Percentiles rank a stretch among this genome's conserved stretches.
Evolutionary conservation across 2,797 vertebrate species (phyloP).

Genomic region (Scleropages formosus): DNA sequence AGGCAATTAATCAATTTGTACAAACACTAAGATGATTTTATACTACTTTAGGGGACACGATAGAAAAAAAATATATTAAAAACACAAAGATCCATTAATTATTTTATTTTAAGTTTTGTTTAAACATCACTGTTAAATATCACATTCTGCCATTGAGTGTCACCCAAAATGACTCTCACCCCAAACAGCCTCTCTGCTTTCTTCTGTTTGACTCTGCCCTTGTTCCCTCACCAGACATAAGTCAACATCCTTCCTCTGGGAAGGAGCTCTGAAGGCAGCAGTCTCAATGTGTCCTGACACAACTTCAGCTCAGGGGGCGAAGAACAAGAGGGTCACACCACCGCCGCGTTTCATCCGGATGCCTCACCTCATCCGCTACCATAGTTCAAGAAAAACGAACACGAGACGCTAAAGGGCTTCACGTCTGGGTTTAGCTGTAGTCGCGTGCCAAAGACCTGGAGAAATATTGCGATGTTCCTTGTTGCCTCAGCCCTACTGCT

Average conservation of each 20-base stretch:
- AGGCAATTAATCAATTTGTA: too few relatives aligned
- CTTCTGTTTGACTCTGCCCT: slow-evolving; percentile 3
- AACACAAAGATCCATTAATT: background rate
- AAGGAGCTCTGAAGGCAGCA: background rate
- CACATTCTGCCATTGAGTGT: background rate
- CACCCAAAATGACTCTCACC: background rate
- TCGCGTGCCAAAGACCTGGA: background rate
- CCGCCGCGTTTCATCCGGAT: background rate
- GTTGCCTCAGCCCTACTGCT: background rate
- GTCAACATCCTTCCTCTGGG: slow-evolving; percentile 3
- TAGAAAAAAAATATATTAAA: background rate
- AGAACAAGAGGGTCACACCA: background rate
- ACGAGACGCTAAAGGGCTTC: background rate
- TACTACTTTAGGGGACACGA: too few relatives aligned
- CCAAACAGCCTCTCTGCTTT: background rate
- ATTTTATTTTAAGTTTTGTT: background rate
- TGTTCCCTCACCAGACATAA: slow-evolving; percentile 1
- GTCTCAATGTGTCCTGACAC: background rate
- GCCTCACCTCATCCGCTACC: background rate
- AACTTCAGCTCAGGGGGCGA: background rate
- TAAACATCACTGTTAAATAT: background rate
- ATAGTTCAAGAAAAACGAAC: background rate
- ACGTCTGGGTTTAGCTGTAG: background rate
- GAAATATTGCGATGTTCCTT: background rate
- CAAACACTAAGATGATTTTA: too few relatives aligned